Percentiles rank a stretch among this genome's conserved stretches.
Evolutionary conservation across 1,140 invertebrate species (phyloP).

Genomic region (Drosophila simulans): DNA sequence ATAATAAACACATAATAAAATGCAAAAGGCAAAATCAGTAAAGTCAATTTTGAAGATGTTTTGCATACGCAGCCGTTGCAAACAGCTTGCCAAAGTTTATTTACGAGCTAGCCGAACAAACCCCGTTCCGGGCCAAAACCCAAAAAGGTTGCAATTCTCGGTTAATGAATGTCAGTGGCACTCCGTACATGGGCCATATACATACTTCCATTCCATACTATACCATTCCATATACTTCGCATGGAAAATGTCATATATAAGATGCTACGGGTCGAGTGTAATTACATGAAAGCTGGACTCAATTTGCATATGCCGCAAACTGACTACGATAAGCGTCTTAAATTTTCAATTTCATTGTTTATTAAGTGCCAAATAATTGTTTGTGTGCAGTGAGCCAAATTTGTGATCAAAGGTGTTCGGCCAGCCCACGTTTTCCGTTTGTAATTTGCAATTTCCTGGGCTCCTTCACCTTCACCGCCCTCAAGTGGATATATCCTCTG

Average conservation of each 20-base stretch:
- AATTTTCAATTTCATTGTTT: conserved; percentile 83
- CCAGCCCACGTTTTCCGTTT: conserved; percentile 70
- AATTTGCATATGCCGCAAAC: conserved; percentile 70
- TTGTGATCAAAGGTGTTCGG: conserved; percentile 66
- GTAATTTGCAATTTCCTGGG: conserved; percentile 73
- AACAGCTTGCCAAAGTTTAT: conserved; percentile 51
- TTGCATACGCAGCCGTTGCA: conserved; percentile 54
- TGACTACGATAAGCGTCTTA: conserved; percentile 73
- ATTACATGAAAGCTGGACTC: conserved; percentile 69
- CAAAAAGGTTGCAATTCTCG: conserved; percentile 30
- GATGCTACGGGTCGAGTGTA: conserved; percentile 49
- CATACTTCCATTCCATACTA: neutral
- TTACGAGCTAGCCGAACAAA: conserved; percentile 40
- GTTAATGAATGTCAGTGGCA: conserved; percentile 63
- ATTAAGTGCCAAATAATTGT: conserved; percentile 80
- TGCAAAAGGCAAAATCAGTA: conserved; percentile 73
- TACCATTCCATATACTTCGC: neutral
- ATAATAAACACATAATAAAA: conserved; percentile 82
- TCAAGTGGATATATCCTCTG: conserved; percentile 52
- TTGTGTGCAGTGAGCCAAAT: conserved; percentile 23
- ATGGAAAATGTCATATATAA: conserved; percentile 40
- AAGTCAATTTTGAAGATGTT: conserved; percentile 78
- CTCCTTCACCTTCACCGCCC: conserved; percentile 4
- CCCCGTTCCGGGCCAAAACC: conserved; percentile 22
- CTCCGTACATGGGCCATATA: conserved; percentile 1